A percentile compares a stretch with the other conserved stretches of the same genome.
These are phyloP conservation scores for Poecilia gillii DNA, from an alignment of 2,797 vertebrate genomes.

Conservation along the genomic window DNA sequence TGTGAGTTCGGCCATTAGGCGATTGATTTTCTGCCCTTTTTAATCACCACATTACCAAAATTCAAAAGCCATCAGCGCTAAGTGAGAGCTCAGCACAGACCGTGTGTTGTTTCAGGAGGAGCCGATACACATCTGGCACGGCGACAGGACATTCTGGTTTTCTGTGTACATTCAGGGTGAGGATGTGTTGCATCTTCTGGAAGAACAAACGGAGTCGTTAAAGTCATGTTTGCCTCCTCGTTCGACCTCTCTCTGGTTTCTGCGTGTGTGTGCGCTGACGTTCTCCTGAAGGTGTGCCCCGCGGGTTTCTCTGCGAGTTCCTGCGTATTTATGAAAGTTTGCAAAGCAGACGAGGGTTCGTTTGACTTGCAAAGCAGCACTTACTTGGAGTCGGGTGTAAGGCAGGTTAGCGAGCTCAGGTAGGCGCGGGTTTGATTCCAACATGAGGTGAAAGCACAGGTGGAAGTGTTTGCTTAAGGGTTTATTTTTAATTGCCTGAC, in stretches of 20 bases:
- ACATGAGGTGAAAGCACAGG: not conserved
- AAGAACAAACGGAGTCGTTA: conserved; percentile 56
- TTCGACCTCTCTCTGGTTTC: conserved; percentile 7
- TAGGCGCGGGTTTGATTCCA: conserved; percentile 37
- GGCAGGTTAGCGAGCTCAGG: conserved; percentile 34
- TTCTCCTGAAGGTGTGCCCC: conserved; percentile 34
- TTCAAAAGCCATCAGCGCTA: conserved; percentile 72
- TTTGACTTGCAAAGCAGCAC: conserved; percentile 86
- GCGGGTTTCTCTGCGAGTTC: conserved; percentile 46
- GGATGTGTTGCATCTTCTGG: conserved; percentile 53
- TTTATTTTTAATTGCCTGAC: not conserved
- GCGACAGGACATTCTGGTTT: conserved; percentile 71
- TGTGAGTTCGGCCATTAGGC: conserved; percentile 70
- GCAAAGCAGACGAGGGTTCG: conserved; percentile 77
- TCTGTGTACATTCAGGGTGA: conserved; percentile 72
- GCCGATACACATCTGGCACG: conserved; percentile 44
- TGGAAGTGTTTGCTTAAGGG: not conserved
- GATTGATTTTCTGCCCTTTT: conserved; percentile 67
- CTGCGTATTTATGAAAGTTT: conserved; percentile 71
- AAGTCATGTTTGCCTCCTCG: conserved; percentile 55
- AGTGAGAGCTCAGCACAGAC: conserved; percentile 40
- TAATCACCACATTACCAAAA: conserved; percentile 73
- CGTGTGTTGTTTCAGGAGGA: conserved; percentile 18
- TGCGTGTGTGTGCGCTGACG: not conserved
- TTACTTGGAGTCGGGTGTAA: conserved; percentile 46